Percentiles rank a stretch among this genome's conserved stretches.
Evolutionary conservation across 2,888 invertebrate genomes (phyloP).

Genomic region (Drosophila putrida): DNA sequence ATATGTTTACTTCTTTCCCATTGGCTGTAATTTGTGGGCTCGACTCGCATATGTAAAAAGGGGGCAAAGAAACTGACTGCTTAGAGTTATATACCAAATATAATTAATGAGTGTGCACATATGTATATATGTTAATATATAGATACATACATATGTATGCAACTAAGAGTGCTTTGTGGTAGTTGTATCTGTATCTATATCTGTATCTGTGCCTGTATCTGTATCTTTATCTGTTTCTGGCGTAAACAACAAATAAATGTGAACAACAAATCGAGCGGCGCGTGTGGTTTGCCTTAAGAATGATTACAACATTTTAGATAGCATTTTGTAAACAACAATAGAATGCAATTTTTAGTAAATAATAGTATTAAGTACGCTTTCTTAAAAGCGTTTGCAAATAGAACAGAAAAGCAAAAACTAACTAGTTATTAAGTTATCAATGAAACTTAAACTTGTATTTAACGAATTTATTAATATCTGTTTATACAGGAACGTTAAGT

Average conservation of each 20-base stretch:
- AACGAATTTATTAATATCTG: too few species aligned
- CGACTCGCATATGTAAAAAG: slow-evolving; percentile 49
- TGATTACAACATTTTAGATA: slow-evolving; percentile 22
- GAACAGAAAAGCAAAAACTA: background rate
- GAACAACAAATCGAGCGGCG: slow-evolving; percentile 49
- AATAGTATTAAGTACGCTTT: slow-evolving; percentile 5
- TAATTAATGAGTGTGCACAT: slow-evolving; percentile 6
- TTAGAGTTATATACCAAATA: slow-evolving; percentile 15
- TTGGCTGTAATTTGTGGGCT: slow-evolving; percentile 79
- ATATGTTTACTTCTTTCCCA: slow-evolving; percentile 62
- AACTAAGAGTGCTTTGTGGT: background rate
- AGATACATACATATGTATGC: background rate
- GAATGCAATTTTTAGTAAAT: slow-evolving; percentile 1
- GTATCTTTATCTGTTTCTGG: slow-evolving; percentile 9
- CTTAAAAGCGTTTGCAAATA: background rate
- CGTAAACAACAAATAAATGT: slow-evolving; percentile 59
- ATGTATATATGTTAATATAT: background rate
- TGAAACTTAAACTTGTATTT: too few species aligned
- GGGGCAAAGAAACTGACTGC: slow-evolving; percentile 33
- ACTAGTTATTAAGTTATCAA: background rate
- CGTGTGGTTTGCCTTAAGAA: slow-evolving; percentile 37
- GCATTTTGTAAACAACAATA: slow-evolving; percentile 52
- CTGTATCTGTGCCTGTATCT: slow-evolving; percentile 2
- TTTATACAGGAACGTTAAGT: too few species aligned
- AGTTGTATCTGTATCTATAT: slow-evolving; percentile 11